A percentile compares a stretch with the other conserved stretches of the same genome.
Conservation (phyloP, 2,797 vertebrate species). For the Psittacula echo region DNA sequence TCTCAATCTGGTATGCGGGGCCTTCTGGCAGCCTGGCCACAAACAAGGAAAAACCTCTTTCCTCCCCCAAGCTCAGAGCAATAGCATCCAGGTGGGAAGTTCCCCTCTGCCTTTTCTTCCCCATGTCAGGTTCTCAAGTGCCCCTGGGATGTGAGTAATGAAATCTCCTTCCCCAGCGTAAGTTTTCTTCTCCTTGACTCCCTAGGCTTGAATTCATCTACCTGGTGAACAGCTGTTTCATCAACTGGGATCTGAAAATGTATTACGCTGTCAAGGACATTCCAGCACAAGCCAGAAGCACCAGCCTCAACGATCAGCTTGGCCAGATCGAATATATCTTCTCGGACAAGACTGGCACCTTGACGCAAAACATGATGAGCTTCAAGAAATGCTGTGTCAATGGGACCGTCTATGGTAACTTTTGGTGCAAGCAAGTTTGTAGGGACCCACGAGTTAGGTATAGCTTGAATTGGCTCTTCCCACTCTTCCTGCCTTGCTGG, state of each 20-base stretch:
- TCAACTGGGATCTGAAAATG: slow-evolving; percentile 90
- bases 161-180: fast-evolving
- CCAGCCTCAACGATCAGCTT: slow-evolving; percentile 89
- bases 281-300: slow-evolving; percentile 86
- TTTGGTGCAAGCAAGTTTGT: fast-evolving
- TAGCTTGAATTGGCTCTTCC: background rate
- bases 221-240: slow-evolving; percentile 88
- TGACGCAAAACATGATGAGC: slow-evolving; percentile 91
- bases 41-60: background rate
- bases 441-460: background rate
- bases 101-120: background rate
- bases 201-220: slow-evolving; percentile 89
- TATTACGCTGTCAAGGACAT: slow-evolving; percentile 77
- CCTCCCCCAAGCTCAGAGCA: background rate
- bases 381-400: slow-evolving; percentile 92
- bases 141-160: too few relatives aligned
- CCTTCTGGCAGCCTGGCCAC: background rate
- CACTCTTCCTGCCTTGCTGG: background rate
- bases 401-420: slow-evolving; percentile 86
- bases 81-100: background rate
- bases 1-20: background rate
- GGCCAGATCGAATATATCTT: slow-evolving; percentile 93
- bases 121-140: fast-evolving
- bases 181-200: background rate
- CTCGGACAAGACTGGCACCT: slow-evolving; percentile 95